Conservation (phyloP, 2,888 invertebrate genomes). For the Pediacus dermestoides region DNA sequence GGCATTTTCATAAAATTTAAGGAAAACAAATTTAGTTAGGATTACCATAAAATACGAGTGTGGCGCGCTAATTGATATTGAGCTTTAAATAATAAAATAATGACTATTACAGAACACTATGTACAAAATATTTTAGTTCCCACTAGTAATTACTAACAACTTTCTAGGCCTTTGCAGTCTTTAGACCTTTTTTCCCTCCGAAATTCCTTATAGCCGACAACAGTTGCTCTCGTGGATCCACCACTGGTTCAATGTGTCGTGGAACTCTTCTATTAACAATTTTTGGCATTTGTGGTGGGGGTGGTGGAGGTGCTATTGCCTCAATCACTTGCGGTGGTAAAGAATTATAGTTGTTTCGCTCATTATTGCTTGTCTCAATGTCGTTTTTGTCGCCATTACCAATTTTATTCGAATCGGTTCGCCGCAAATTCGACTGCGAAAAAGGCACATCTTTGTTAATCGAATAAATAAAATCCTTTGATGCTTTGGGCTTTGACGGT, state of each 20-base stretch:
- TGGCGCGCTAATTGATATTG: slow-evolving; percentile 16
- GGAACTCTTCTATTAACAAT: slow-evolving; percentile 30
- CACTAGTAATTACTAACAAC: slow-evolving; percentile 16
- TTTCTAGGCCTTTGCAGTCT: slow-evolving; percentile 38
- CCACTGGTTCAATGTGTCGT: slow-evolving; percentile 28
- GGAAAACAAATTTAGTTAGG: too few relatives aligned
- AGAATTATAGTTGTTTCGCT: slow-evolving; percentile 17
- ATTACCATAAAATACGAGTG: too few relatives aligned
- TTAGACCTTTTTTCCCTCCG: slow-evolving; percentile 52
- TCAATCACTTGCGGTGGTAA: slow-evolving; percentile 5
- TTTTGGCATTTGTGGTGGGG: slow-evolving; percentile 44
- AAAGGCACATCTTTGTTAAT: slow-evolving; percentile 44
- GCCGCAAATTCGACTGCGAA: slow-evolving; percentile 51
- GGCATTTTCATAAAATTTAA: too few relatives aligned
- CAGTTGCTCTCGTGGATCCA: slow-evolving; percentile 63
- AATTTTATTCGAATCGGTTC: slow-evolving; percentile 48
- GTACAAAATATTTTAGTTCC: slow-evolving; percentile 19
- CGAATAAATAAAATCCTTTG: slow-evolving; percentile 23
- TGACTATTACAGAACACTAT: slow-evolving; percentile 27
- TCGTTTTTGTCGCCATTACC: slow-evolving; percentile 14
- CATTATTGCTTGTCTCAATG: slow-evolving; percentile 10
- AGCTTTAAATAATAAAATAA: slow-evolving; percentile 27
- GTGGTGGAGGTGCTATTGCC: slow-evolving; percentile 36
- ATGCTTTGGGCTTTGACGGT: slow-evolving; percentile 32
- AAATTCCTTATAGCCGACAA: slow-evolving; percentile 70